Conservation (phyloP, 2,888 invertebrate species). For the Altica lythri region DNA sequence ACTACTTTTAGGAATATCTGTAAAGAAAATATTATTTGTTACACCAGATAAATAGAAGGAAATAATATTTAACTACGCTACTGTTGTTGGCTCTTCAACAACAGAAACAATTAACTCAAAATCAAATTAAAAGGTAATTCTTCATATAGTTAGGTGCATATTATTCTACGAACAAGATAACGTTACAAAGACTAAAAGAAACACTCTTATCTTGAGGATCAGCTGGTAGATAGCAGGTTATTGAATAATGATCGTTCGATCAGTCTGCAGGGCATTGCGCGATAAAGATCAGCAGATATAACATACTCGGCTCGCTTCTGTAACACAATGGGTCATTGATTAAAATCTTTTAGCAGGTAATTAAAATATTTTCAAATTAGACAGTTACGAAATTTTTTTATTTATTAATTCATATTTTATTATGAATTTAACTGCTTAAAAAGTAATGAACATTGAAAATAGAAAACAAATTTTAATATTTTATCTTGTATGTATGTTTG, state of each 20-base stretch:
- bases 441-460: too few relatives aligned
- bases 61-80: too few relatives aligned
- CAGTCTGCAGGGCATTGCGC: constrained; percentile 14
- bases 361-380: constrained; percentile 17
- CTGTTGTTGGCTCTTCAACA: too few relatives aligned
- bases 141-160: constrained; percentile 24
- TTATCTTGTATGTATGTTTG: too few relatives aligned
- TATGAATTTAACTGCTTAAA: background rate
- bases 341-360: constrained; percentile 17
- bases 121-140: too few relatives aligned
- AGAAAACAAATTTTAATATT: too few relatives aligned
- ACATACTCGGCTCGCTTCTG: constrained; percentile 13
- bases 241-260: constrained; percentile 18
- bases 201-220: constrained; percentile 12
- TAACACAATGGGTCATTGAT: constrained; percentile 13
- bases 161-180: constrained; percentile 16
- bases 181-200: background rate
- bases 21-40: constrained; percentile 43
- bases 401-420: background rate
- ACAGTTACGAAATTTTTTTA: constrained; percentile 7
- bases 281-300: constrained; percentile 19
- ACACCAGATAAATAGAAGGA: too few relatives aligned
- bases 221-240: constrained; percentile 4
- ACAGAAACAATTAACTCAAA: too few relatives aligned
- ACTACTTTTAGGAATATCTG: constrained; percentile 55